Conservation (phyloP, 1,140 invertebrate genomes). For the Drosophila pruinosa region DNA sequence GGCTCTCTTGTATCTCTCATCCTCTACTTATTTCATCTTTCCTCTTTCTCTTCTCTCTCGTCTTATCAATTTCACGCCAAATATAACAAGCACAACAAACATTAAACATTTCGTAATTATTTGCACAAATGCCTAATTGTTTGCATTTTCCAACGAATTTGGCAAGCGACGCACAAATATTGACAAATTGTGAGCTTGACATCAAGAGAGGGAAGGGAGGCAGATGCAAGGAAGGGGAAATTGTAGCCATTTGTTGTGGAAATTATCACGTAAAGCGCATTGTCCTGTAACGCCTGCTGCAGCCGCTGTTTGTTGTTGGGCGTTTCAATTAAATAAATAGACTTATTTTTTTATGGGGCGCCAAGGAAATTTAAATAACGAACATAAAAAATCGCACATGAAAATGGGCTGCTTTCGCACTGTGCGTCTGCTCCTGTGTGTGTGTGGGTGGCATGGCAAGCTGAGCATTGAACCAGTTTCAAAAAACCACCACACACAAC, state of each 20-base stretch:
- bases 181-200: constrained; percentile 41
- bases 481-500: constrained; percentile 41
- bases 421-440: constrained; percentile 14
- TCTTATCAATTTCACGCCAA: constrained; percentile 69
- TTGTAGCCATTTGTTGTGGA: constrained; percentile 22
- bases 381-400: constrained; percentile 47
- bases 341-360: constrained; percentile 65
- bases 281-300: constrained; percentile 6
- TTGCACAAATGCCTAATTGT: constrained; percentile 78
- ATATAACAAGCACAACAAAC: constrained; percentile 53
- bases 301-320: constrained; percentile 41
- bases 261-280: constrained; percentile 61
- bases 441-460: constrained; percentile 21
- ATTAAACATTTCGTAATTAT: constrained; percentile 69
- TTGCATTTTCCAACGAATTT: constrained; percentile 74
- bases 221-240: not conserved
- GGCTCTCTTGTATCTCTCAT: not conserved
- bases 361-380: constrained; percentile 71
- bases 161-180: constrained; percentile 59
- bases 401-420: constrained; percentile 14
- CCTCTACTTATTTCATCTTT: not conserved
- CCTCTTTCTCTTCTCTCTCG: not conserved
- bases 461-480: constrained; percentile 67
- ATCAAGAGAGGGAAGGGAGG: not conserved
- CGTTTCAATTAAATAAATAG: constrained; percentile 79